phyloP scores from a whole-genome alignment of 2,888 invertebrate genomes.

The Scaptomyza caliginosa region DNA sequence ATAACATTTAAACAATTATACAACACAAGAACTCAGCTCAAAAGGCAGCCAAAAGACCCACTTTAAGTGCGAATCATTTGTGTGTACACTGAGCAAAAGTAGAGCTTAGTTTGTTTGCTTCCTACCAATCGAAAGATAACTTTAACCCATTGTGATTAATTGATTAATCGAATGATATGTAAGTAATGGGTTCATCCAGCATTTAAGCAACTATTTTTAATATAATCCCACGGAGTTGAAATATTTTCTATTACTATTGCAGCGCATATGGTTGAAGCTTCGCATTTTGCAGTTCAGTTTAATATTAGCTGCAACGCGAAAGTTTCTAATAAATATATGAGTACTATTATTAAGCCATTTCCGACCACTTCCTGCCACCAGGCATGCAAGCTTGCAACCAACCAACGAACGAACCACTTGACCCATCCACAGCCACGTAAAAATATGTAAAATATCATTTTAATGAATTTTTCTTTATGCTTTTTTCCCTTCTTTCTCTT shows the following conservation, averaged over 20 bases:
- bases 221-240: not conserved
- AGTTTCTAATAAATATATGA: slow-evolving; percentile 30
- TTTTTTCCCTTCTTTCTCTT: not conserved
- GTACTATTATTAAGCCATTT: slow-evolving; percentile 40
- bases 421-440: slow-evolving; percentile 10
- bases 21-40: slow-evolving; percentile 15
- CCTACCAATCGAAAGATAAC: too few species aligned
- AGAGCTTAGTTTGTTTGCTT: too few species aligned
- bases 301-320: slow-evolving; percentile 12
- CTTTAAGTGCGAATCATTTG: not conserved
- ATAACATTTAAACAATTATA: slow-evolving; percentile 73
- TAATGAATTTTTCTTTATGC: slow-evolving; percentile 57
- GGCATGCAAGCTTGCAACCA: not conserved
- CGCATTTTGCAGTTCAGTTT: not conserved
- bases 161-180: too few species aligned
- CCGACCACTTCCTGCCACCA: slow-evolving; percentile 10
- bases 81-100: slow-evolving; percentile 21
- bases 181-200: too few species aligned
- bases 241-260: not conserved
- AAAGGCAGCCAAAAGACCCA: slow-evolving; percentile 3
- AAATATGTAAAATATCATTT: slow-evolving; percentile 52
- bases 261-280: not conserved
- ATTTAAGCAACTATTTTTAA: not conserved
- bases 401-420: not conserved
- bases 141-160: too few species aligned